Base-by-base conservation (phyloP, 2,797 vertebrate species). In the Xyrichtys novacula region DNA sequence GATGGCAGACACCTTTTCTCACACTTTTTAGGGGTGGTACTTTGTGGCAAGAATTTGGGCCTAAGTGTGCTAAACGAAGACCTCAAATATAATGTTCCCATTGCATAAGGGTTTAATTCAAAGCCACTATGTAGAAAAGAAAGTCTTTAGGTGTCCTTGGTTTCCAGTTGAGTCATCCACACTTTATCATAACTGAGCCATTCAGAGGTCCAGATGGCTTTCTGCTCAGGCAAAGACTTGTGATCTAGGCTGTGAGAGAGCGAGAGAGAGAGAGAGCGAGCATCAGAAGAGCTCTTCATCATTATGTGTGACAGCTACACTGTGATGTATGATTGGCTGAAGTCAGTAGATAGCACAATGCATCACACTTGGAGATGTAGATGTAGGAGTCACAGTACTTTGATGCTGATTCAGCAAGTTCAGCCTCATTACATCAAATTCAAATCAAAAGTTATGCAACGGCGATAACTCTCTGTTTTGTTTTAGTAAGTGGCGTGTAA, bases 181-280 rank as follows among this genome's bases (percentile, higher is more conserved):
- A 65, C 61, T 16, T 57, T 42, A 20, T 39, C 19, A 26, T 52
- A 26, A 61, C 58, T 2, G 39, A 64, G 38, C 48, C 11, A 47
- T 56, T 15, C 36, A 22, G 53, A 29, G n/a, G 14, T 42, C 16
- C 38, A 4, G 31, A n/a, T 39, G 26, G 34, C 38, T 72, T 29
- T 65, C 61, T 42, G 62, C 46, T 3, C 63, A 38, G 58, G 55
- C 76, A 23, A 29, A 25, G 5, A 39, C 46, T 53, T 39, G 56
- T 57, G 57, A 80, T 70, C 63, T 71, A 62, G 64, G 73, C 70
- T 61, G 60, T 38, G 62, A 40, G 55, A 44, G 59, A 65, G 29
- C 47, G 17, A 5, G 43, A n/a, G n/a, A n/a, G n/a, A n/a, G 62
- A 40, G 55, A 44, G 59, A 65, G 29, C 47, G 17, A 5, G 43